Percentiles rank a stretch among this genome's conserved stretches.
These are phyloP conservation scores for Callocephalon fimbriatum DNA, from an alignment of 2,113 vertebrate genomes.

Conservation along the genomic window DNA sequence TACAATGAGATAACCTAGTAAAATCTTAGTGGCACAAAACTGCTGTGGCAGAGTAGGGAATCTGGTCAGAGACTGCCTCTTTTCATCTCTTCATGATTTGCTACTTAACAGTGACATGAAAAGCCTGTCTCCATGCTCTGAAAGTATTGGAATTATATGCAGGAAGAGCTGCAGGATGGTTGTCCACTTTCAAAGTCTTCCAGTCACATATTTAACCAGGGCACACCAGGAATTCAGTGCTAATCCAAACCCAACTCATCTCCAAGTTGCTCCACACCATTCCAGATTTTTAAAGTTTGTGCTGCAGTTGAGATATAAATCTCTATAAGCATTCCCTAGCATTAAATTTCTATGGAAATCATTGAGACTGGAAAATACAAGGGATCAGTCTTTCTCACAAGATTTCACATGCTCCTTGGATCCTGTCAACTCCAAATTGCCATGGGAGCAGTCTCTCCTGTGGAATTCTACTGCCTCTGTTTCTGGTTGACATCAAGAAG, in stretches of 20 bases:
- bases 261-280: neutral
- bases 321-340: neutral
- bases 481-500: constrained; percentile 22
- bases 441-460: neutral
- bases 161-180: neutral
- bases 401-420: neutral
- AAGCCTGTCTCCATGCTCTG: neutral
- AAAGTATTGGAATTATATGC: neutral
- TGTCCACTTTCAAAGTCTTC: neutral
- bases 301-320: neutral
- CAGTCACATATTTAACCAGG: neutral
- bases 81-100: neutral
- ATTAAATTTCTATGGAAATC: neutral
- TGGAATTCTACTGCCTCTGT: constrained; percentile 3
- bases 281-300: neutral
- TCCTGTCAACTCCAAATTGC: neutral
- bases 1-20: neutral
- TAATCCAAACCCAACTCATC: neutral
- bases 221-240: accelerated
- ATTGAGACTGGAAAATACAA: neutral
- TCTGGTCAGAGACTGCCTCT: neutral
- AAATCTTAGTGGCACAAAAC: neutral
- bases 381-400: neutral
- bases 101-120: neutral
- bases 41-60: neutral